A percentile compares a stretch with the other conserved stretches of the same genome.
Evolutionary conservation across 35 echinoderm and acorn worm species (phyloP).

Genomic region (Eucidaris tribuloides): DNA sequence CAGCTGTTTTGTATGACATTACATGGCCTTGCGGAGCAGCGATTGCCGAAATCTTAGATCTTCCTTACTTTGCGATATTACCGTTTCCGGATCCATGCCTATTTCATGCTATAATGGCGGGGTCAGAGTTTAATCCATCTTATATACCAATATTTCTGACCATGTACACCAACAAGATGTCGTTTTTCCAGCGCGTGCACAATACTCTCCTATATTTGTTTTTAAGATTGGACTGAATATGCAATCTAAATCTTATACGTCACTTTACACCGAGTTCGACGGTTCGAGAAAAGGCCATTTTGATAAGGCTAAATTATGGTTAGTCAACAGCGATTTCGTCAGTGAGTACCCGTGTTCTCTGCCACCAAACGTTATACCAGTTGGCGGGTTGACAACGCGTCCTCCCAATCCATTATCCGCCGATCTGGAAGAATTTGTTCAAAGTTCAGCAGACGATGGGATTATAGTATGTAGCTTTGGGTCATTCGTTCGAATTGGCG

Average conservation of each 20-base stretch:
- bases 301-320: background rate
- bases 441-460: background rate
- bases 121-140: constrained; percentile 9
- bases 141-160: background rate
- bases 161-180: background rate
- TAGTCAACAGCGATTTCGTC: constrained; percentile 14
- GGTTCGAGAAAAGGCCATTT: too few species aligned
- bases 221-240: too few species aligned
- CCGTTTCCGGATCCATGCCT: constrained; percentile 1
- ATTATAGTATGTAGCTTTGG: constrained; percentile 12
- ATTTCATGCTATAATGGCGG: background rate
- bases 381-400: background rate
- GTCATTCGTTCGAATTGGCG: background rate
- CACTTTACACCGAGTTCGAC: too few species aligned
- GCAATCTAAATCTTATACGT: too few species aligned
- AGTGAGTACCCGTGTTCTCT: constrained; percentile 1
- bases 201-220: background rate
- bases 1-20: background rate
- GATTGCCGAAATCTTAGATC: background rate
- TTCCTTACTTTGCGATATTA: background rate
- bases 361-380: constrained; percentile 1
- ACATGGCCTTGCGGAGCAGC: background rate
- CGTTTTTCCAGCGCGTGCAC: background rate
- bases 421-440: background rate
- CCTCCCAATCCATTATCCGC: background rate